phyloP scores from a whole-genome alignment of 2,797 vertebrate species.

The Enteromius trimaculatus region DNA sequence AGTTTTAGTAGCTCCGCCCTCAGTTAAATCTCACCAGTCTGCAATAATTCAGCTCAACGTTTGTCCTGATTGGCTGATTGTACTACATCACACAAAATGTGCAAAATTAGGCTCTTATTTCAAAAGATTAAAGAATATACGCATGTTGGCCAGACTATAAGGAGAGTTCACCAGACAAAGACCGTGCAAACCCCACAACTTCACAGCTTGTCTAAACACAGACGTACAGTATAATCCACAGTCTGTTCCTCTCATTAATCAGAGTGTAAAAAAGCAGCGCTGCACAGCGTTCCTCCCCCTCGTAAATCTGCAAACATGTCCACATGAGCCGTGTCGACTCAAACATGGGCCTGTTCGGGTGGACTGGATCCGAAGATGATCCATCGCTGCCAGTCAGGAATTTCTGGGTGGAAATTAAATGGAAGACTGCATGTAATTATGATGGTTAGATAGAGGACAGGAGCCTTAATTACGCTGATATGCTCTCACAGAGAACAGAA shows the following conservation, averaged over 20 bases:
- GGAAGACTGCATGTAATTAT: slow-evolving; percentile 37
- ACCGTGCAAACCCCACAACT: slow-evolving; percentile 1
- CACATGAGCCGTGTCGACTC: slow-evolving; percentile 4
- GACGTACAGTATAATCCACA: slow-evolving; percentile 27
- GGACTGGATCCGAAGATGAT: slow-evolving; percentile 32
- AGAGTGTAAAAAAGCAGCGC: slow-evolving; percentile 25
- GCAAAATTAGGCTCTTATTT: not conserved
- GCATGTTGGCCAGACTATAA: not conserved
- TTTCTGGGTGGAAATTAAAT: slow-evolving; percentile 37
- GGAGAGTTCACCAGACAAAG: not conserved
- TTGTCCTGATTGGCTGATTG: not conserved
- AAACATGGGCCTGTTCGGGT: slow-evolving; percentile 28
- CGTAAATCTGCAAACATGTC: slow-evolving; percentile 32
- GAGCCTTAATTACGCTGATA: slow-evolving; percentile 40
- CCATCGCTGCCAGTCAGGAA: slow-evolving; percentile 11
- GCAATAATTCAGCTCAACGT: not conserved
- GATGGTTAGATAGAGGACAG: slow-evolving; percentile 33
- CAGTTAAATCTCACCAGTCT: not conserved
- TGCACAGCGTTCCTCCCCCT: slow-evolving; percentile 9
- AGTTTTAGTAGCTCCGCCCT: not conserved
- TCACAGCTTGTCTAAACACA: slow-evolving; percentile 26
- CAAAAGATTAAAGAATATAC: not conserved
- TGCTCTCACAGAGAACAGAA: slow-evolving; percentile 19
- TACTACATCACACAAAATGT: not conserved
- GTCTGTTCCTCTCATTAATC: slow-evolving; percentile 45